Evolutionary conservation across 35 echinoderm and acorn worm genomes (phyloP), one percentile per base, ranked within the genome.

Genomic region (Diadema setosum): DNA sequence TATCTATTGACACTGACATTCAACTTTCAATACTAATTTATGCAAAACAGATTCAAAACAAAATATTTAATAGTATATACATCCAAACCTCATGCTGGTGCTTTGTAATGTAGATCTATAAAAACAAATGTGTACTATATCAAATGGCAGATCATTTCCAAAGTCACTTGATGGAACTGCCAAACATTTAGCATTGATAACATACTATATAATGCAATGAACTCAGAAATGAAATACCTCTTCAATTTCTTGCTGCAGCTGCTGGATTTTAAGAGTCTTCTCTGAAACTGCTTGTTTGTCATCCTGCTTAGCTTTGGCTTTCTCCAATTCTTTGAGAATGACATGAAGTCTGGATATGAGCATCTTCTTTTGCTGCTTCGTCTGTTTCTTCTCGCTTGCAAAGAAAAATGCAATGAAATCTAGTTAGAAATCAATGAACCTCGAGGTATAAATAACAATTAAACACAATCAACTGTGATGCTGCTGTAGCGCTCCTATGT

Each of bases 301-400:
- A 34, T 75, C 70, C 50, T 67, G 34, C 69, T 80, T 29, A 21
- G 45, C 36, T 58, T 80, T 29, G 20, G 45, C 36, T 56, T 82
- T 81, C 32, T 89, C 87, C 25, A 64, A 40, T 42, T 89, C 87
- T 42, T 89, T 89, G 32, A 82, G 44, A 31, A 89, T 5, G 7
- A 40, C 57, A 40, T 89, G 87, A 17, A 89, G 57, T 56, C 58
- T 89, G 2, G 87, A 89, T 39, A 89, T 81, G n/a, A 89, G 33
- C 76, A 65, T 89, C 73, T 41, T 78, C 15, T 78, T 44, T n/a
- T n/a, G n/a, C n/a, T n/a, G n/a, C n/a, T n/a, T n/a, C n/a, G n/a
- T n/a, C n/a, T n/a, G n/a, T n/a, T n/a, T n/a, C n/a, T n/a, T n/a
- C n/a, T n/a, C n/a, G n/a, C n/a, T n/a, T n/a, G n/a, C n/a, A n/a